These are phyloP conservation scores for Saccopteryx leptura DNA, from an alignment of 2,113 vertebrate species.

Conservation along the genomic window DNA sequence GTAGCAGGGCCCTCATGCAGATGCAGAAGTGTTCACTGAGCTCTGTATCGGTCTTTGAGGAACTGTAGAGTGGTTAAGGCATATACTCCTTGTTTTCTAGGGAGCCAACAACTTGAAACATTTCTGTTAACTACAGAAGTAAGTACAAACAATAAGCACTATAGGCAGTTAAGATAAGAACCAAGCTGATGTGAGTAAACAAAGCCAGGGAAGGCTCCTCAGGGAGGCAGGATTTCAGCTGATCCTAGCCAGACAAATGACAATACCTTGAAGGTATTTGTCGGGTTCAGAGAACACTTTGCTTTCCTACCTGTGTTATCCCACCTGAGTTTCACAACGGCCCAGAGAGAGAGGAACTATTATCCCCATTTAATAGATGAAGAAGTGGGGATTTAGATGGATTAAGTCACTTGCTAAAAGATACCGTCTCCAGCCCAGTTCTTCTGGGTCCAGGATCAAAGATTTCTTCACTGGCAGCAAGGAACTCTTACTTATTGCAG, in stretches of 20 bases:
- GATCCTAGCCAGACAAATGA: neutral
- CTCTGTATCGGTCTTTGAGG: neutral
- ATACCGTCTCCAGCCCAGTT: slow-evolving; percentile 15
- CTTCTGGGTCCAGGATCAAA: slow-evolving; percentile 15
- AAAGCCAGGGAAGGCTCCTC: neutral
- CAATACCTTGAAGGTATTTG: neutral
- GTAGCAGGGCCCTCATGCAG: neutral
- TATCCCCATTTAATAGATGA: neutral
- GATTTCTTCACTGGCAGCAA: neutral
- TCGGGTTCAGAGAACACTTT: neutral
- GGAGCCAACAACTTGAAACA: neutral
- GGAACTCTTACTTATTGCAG: neutral
- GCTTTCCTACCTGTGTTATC: neutral
- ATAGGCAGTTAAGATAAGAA: neutral
- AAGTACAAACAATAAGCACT: neutral
- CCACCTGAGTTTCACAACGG: neutral
- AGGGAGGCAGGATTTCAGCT: neutral
- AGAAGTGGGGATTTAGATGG: neutral
- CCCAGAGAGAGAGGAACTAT: neutral
- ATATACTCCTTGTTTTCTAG: neutral
- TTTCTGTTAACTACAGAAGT: neutral
- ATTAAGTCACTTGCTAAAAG: slow-evolving; percentile 18
- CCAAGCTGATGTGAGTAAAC: neutral
- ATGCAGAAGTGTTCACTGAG: neutral
- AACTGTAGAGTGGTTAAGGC: too few relatives aligned